Base-by-base conservation (phyloP, 2,888 invertebrate species). In the Pandemis heparana region DNA sequence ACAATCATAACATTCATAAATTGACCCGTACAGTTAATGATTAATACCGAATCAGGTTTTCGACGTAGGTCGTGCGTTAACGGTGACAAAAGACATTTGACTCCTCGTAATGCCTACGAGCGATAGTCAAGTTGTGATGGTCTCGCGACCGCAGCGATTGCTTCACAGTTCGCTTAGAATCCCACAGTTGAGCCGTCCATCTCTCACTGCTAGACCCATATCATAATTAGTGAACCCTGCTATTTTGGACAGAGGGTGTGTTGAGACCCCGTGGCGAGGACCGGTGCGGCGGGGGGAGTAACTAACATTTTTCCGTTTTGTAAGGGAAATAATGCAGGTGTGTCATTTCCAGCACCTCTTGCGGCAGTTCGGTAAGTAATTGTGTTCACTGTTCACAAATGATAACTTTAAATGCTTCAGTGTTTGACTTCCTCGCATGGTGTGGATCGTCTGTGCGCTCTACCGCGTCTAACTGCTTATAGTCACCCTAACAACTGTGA, bases 301-400 rank as follows among this genome's bases (percentile, higher is more conserved):
- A 85, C 88, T 91, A 87, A 85, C 88, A 90, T 87, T 86, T 89
- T 88, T 86, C 87, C 86, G 83, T 83, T 88, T 90, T 89, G 85
- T 87, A 87, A 89, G 86, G 88, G 90, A 85, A 85, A 94, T 89
- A 88, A 95, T 95, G 95, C 95, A 95, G 90, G 95, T 95, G 90
- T 95, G 95, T 92, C 95, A 95, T 94, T 95, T 95, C 94, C 95
- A 95, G 88, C 95, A 95, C 82, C 94, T 95, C 75, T 83, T 95
- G 83, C 89, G 94, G 87, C 95, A 94, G 88, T 92, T 94, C 89
- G 95, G 95, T 95, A 90, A 95, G 95, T 95, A 88, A 79, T 76
- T 79, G 80, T 84, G 81, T 32, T 32, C 23, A 32, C 23, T 83
- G 64, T 79, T 81, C 83, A 83, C 77, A 74, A 78, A 46, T 51